A percentile compares a stretch with the other conserved stretches of the same genome.
Conservation (phyloP, 2,888 invertebrate genomes). For the Mechanitis messenoides region DNA sequence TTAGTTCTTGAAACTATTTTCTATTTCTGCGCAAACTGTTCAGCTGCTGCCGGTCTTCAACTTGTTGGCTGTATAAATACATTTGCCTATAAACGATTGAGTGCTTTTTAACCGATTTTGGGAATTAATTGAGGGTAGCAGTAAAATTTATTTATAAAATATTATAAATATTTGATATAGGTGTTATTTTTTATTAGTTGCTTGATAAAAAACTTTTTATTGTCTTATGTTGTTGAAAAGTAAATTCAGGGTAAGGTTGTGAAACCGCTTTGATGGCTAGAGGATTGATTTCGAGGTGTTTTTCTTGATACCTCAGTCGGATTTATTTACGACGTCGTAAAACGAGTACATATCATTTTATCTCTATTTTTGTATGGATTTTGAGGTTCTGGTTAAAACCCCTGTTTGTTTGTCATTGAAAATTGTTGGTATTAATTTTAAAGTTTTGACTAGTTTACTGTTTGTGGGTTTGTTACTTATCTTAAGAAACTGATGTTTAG, state of each 20-base stretch:
- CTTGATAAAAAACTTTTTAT: not conserved
- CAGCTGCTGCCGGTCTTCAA: conserved; percentile 70
- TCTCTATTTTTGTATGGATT: conserved; percentile 7
- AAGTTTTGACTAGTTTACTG: no score
- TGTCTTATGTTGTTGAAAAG: conserved; percentile 5
- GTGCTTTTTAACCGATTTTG: conserved; percentile 17
- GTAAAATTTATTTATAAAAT: not conserved
- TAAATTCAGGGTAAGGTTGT: conserved; percentile 20
- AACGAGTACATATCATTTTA: conserved; percentile 23
- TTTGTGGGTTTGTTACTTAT: no score
- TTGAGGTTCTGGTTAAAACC: not conserved
- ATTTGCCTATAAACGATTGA: conserved; percentile 13
- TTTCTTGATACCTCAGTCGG: conserved; percentile 35
- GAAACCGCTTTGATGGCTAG: conserved; percentile 34
- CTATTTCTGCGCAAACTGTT: conserved; percentile 68
- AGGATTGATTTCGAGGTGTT: conserved; percentile 32
- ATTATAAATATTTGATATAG: not conserved
- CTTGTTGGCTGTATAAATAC: conserved; percentile 58
- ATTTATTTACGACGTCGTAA: conserved; percentile 44
- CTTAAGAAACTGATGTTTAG: no score
- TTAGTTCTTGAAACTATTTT: conserved; percentile 75
- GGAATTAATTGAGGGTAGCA: conserved; percentile 1
- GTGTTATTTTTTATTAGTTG: not conserved
- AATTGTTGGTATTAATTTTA: no score
- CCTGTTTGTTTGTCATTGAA: no score